A percentile compares a stretch with the other conserved stretches of the same genome.
phyloP scores from a whole-genome alignment of 2,113 vertebrate species.

The Xyliphius kryptos region DNA sequence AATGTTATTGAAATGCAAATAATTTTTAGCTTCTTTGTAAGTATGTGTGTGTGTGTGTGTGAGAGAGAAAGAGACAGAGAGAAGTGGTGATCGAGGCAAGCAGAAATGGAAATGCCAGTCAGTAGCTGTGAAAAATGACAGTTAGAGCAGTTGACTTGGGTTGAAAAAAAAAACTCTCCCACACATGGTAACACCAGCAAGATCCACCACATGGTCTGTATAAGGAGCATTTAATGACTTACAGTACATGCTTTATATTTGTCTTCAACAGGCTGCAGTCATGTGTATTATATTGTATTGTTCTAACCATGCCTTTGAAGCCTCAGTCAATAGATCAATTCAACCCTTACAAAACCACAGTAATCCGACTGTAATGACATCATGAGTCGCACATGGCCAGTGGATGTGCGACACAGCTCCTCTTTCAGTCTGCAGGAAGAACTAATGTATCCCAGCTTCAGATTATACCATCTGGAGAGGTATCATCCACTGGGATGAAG shows the following conservation, averaged over 20 bases:
- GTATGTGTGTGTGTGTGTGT: slow-evolving; percentile 20
- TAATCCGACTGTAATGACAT: slow-evolving; percentile 2
- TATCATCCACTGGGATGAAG: not conserved
- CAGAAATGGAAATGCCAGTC: too few relatives aligned
- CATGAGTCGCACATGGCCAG: not conserved
- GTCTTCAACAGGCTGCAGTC: not conserved
- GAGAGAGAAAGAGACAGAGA: too few relatives aligned
- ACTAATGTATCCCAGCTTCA: slow-evolving; percentile 22
- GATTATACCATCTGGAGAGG: slow-evolving; percentile 27
- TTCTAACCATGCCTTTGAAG: not conserved
- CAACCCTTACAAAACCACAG: not conserved
- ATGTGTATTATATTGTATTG: not conserved
- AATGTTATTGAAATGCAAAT: too few relatives aligned
- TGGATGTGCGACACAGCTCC: not conserved
- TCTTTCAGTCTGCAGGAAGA: slow-evolving; percentile 22
- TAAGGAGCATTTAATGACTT: not conserved
- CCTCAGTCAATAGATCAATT: not conserved
- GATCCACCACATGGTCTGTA: not conserved
- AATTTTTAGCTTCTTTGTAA: too few relatives aligned
- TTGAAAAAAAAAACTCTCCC: slow-evolving; percentile 4
- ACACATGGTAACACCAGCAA: not conserved
- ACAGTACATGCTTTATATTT: not conserved
- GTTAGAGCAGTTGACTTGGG: slow-evolving; percentile 1
- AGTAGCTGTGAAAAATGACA: slow-evolving; percentile 1
- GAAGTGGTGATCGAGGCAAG: too few relatives aligned